These are phyloP conservation scores for Cardiocondyla obscurior DNA, from an alignment of 1,140 invertebrate genomes.

Conservation along the genomic window DNA sequence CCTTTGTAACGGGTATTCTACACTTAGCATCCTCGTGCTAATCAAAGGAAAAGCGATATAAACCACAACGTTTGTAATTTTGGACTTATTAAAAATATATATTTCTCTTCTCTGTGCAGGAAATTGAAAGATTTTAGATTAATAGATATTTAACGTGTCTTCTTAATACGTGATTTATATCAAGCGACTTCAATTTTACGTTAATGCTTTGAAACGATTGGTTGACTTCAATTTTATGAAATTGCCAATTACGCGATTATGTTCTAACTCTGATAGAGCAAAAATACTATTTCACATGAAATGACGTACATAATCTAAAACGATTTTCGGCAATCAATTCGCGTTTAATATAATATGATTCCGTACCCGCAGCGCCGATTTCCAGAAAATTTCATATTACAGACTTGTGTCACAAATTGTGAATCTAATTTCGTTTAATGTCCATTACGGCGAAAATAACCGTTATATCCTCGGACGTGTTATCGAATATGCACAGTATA, in stretches of 20 bases:
- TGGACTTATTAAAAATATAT: neutral
- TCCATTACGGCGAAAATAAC: conserved; percentile 49
- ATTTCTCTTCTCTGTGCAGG: neutral
- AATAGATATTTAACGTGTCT: neutral
- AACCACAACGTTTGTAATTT: neutral
- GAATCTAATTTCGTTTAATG: conserved; percentile 57
- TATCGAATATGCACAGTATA: conserved; percentile 10
- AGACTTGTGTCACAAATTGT: conserved; percentile 40
- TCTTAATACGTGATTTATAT: neutral
- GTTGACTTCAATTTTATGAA: neutral
- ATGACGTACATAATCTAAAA: conserved; percentile 15
- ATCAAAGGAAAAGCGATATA: neutral
- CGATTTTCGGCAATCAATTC: conserved; percentile 46
- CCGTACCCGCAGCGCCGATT: conserved; percentile 35
- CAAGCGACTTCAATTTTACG: neutral
- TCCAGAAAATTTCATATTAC: conserved; percentile 51
- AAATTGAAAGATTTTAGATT: neutral
- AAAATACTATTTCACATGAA: conserved; percentile 17
- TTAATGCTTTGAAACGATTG: neutral
- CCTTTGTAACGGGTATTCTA: neutral
- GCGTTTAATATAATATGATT: conserved; percentile 35
- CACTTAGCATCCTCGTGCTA: neutral
- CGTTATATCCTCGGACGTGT: neutral
- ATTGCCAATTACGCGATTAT: neutral
- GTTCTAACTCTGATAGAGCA: conserved; percentile 14